Evolutionary conservation across 2,797 vertebrate genomes (phyloP), one percentile per base, ranked within the genome.

Genomic region (Rhynchonycteris naso): DNA sequence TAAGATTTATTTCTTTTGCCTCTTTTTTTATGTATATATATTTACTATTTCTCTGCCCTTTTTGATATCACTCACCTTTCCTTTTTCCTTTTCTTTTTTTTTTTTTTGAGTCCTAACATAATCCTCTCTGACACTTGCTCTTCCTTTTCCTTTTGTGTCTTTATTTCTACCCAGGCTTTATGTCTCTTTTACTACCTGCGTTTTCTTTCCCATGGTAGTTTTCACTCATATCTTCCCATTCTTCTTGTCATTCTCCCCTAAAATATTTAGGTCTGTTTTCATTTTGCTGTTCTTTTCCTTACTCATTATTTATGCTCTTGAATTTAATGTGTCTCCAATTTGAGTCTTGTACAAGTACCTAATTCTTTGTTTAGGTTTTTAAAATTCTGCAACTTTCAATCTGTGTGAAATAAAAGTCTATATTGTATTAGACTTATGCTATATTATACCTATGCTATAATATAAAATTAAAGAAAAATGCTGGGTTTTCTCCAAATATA

Each of bases 401-500:
- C 16, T 61, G 26, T 52, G 0, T 75, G 14, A 80, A 2, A 66
- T 38, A 59, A 58, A 74, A 94, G 35, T 7, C 16, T 56, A 59
- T 12, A n/a, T 43, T 43, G 43, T 7, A 43, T 43, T 43, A 43
- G 5, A 43, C 43, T 43, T 43, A 43, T 43, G 43, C 4, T 43
- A 43, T 43, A 43, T 43, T 43, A 43, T 43, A 43, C 43, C 43
- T 43, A 13, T 83, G n/a, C 5, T 59, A 15, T n/a, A 68, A 86
- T 74, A 76, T n/a, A 61, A 80, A 90, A 58, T 2, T 12, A 74
- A 65, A 78, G 54, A 26, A 65, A 80, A 33, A 63, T 76, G 9
- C 52, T 93, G n/a, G 83, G 86, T 74, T 38, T 74, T 59, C 43
- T 58, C 6, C 33, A 89, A 89, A 87, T 79, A 63, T 43, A 47